Evolutionary conservation across 92 coral and sea anemone species (phyloP), one percentile per base, ranked within the genome.

Genomic region (Metridium senile): DNA sequence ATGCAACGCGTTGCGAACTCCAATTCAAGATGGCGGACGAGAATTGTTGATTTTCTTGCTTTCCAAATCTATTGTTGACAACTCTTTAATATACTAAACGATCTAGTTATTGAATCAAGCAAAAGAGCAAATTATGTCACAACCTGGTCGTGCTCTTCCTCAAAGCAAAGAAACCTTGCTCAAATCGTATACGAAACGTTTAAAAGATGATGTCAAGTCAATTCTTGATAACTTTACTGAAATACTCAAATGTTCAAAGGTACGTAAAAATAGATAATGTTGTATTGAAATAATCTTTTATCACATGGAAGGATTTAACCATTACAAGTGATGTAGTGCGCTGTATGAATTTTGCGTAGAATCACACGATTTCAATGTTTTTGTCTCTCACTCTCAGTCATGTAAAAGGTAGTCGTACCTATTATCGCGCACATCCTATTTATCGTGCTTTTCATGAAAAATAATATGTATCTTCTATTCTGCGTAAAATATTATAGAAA

Each of bases 141-240:
- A 94, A 68, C 82, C 89, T 81, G 76, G 97, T 33, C 77, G 92
- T 29, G 81, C 81, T 66, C 66, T 94, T n/a, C 97, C 97, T 9
- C 98, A 94, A 79, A 92, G 97, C 68, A 94, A 94, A 75, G 98
- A 94, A 75, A 93, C 94, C 1, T 86, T 94, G 57, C 80, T 94
- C 21, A 94, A 94, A 81, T 92, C 98, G 11, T 94, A 94, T 80
- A 94, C 97, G 30, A 94, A 94, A 81, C 90, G 98, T 9, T 75
- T 94, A 57, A 94, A 94, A 58, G 98, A 94, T 74, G 98, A 94
- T 57, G 94, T 94, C 19, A 94, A 94, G 53, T 92, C 97, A 1
- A 89, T 94, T 52, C 87, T 94, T 74, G 98, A 94, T 85, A 94
- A 94, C 82, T 94, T 94, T 62, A 94, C 98, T 6, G 98, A 94